Conservation (phyloP, 2,888 invertebrate species). For the Ceratothoa steindachneri region DNA sequence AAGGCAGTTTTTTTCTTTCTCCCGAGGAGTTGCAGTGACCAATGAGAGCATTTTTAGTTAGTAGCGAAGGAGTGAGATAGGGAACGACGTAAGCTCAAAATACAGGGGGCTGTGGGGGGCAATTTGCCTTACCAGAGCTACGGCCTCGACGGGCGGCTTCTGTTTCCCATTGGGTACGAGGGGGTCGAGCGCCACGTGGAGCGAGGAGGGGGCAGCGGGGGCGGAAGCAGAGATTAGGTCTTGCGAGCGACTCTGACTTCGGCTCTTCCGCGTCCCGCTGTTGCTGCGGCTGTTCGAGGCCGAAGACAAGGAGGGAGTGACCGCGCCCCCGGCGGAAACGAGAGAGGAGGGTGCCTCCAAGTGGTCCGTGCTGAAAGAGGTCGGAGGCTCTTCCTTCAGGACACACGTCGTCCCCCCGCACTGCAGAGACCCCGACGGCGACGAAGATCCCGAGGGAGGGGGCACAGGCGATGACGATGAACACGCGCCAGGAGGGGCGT, state of each 20-base stretch:
- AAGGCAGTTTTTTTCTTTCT: too few relatives aligned
- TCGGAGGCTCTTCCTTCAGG: background rate
- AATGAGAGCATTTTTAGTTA: too few relatives aligned
- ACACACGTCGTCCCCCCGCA: background rate
- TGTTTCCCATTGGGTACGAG: background rate
- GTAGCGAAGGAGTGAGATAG: too few relatives aligned
- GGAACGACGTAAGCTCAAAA: too few relatives aligned
- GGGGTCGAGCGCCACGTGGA: background rate
- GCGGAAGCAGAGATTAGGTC: background rate
- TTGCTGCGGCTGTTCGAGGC: background rate
- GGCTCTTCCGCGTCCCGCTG: constrained; percentile 6
- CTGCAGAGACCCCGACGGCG: background rate
- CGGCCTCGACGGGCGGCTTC: background rate
- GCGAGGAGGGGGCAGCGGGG: constrained; percentile 10
- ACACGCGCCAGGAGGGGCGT: background rate
- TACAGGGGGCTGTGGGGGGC: too few relatives aligned
- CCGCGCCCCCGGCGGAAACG: background rate
- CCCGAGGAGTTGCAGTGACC: too few relatives aligned
- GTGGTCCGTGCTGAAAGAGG: too few relatives aligned
- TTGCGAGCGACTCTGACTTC: constrained; percentile 8
- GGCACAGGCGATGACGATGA: background rate
- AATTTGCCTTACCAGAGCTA: background rate
- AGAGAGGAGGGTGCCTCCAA: too few relatives aligned
- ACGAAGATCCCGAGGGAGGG: background rate
- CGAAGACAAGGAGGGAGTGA: background rate